Percentiles rank a stretch among this genome's conserved stretches.
phyloP scores from a whole-genome alignment of 1,140 invertebrate genomes.

The Chrysoperla carnea region DNA sequence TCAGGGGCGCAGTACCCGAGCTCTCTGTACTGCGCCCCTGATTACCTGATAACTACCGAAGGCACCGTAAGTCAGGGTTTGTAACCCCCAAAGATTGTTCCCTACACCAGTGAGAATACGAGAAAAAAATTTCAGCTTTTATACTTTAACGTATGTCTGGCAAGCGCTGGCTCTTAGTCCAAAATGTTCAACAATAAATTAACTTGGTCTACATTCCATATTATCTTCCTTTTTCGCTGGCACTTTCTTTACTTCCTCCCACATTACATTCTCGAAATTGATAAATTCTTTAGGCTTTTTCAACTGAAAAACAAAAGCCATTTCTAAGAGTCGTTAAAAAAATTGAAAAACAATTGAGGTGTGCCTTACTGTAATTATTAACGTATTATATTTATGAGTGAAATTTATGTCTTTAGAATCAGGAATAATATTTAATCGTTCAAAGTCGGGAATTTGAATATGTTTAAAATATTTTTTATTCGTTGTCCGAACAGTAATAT shows the following conservation, averaged over 20 bases:
- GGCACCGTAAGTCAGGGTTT: too few relatives aligned
- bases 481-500: conserved; percentile 45
- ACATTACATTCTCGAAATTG: conserved; percentile 44
- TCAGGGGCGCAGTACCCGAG: too few relatives aligned
- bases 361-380: conserved; percentile 52
- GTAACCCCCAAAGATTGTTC: too few relatives aligned
- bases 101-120: too few relatives aligned
- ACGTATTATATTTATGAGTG: conserved; percentile 51
- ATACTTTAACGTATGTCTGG: too few relatives aligned
- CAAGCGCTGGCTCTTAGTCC: too few relatives aligned
- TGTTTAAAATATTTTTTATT: conserved; percentile 73
- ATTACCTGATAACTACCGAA: too few relatives aligned
- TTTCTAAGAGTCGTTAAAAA: conserved; percentile 4
- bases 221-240: conserved; percentile 32
- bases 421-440: conserved; percentile 38
- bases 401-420: conserved; percentile 42
- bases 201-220: conserved; percentile 28
- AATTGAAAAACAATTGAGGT: conserved; percentile 6
- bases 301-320: conserved; percentile 37
- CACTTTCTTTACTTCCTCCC: conserved; percentile 30
- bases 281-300: conserved; percentile 50
- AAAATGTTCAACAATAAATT: too few relatives aligned
- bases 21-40: too few relatives aligned
- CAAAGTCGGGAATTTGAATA: conserved; percentile 47
- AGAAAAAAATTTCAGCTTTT: too few relatives aligned